A percentile compares a stretch with the other conserved stretches of the same genome.
Conservation (phyloP, 1,140 invertebrate species). For the Propsilocerus akamusi region DNA sequence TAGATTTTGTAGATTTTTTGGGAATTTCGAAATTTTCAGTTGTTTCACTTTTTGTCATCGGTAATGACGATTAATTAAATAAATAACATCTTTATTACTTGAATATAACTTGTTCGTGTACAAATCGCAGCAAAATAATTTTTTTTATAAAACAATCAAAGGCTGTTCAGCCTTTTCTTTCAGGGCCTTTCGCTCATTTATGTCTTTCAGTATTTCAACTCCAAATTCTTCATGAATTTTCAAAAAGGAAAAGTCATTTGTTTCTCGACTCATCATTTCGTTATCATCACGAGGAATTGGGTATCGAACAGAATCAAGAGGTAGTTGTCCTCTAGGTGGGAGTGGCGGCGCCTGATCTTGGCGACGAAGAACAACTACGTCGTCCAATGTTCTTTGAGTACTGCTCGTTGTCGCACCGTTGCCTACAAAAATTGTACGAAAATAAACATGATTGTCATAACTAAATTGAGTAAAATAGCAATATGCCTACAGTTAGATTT, state of each 20-base stretch:
- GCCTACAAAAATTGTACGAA: background rate
- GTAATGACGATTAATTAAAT: background rate
- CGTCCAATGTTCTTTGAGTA: background rate
- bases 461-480: background rate
- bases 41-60: background rate
- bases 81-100: background rate
- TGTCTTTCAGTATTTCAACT: background rate
- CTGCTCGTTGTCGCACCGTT: background rate
- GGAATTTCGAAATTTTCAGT: background rate
- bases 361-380: background rate
- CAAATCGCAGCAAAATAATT: background rate
- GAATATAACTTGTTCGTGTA: background rate
- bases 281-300: background rate
- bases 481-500: constrained; percentile 21
- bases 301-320: background rate
- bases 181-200: background rate
- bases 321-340: background rate
- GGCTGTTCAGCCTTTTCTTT: background rate
- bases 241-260: background rate
- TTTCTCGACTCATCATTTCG: background rate
- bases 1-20: background rate
- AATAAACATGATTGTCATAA: background rate
- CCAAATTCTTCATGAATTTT: background rate
- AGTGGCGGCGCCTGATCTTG: background rate
- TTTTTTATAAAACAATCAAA: background rate